Percentiles rank a stretch among this genome's conserved stretches.
phyloP scores from a whole-genome alignment of 2,797 vertebrate genomes.

The Brachyalestes nurse region DNA sequence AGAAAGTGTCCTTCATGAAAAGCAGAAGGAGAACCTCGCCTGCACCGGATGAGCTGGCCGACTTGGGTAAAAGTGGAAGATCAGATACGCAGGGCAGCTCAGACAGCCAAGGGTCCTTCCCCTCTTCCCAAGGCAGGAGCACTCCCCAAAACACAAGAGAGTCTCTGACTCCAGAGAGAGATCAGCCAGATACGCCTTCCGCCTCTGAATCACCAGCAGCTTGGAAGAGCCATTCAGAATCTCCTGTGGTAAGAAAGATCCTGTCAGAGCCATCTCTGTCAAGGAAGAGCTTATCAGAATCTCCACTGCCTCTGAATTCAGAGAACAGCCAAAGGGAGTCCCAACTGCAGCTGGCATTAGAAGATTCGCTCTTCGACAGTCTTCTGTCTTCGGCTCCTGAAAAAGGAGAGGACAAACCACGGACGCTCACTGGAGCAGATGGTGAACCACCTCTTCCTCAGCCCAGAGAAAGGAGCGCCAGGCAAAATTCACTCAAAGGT shows the following conservation, averaged over 20 bases:
- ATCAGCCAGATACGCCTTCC: slow-evolving; percentile 28
- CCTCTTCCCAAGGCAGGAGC: slow-evolving; percentile 48
- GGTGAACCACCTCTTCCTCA: slow-evolving; percentile 66
- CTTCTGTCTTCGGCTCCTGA: slow-evolving; percentile 42
- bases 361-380: slow-evolving; percentile 55
- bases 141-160: slow-evolving; percentile 40
- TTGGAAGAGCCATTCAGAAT: slow-evolving; percentile 16
- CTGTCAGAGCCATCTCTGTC: slow-evolving; percentile 8
- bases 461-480: slow-evolving; percentile 59
- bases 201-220: slow-evolving; percentile 39
- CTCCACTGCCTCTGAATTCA: slow-evolving; percentile 58
- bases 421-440: slow-evolving; percentile 39
- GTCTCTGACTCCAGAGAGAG: slow-evolving; percentile 37
- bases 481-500: slow-evolving; percentile 61
- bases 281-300: slow-evolving; percentile 46
- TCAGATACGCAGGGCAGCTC: slow-evolving; percentile 3
- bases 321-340: slow-evolving; percentile 62
- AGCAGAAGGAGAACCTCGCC: slow-evolving; percentile 60
- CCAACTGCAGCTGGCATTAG: slow-evolving; percentile 58
- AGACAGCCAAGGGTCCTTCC: slow-evolving; percentile 45
- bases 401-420: slow-evolving; percentile 29
- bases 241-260: not conserved
- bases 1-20: slow-evolving; percentile 82
- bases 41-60: slow-evolving; percentile 4
- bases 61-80: slow-evolving; percentile 11